Base-by-base conservation (phyloP, 2,888 invertebrate genomes). In the Heliconius ismenius region DNA sequence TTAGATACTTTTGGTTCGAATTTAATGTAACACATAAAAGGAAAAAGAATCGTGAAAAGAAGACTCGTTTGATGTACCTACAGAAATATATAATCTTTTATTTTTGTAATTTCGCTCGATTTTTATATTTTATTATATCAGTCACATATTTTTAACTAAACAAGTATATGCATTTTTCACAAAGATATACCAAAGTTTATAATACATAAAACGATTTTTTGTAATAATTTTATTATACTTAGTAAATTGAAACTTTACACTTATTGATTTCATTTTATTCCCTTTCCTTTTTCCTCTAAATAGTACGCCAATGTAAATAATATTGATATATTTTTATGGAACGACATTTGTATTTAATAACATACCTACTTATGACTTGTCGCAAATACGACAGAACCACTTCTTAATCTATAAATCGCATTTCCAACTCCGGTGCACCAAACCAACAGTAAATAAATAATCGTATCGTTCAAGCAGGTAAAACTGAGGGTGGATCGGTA, bases 221-320 rank as follows among this genome's bases (percentile, higher is more conserved):
- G 84, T 90, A 89, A 86, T 83, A 84, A 86, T 87, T 84, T 88
- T 87, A 87, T 85, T 87, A 85, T 43, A 70, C 70, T 58, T 70
- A 82, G 86, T 91, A 91, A 91, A 91, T 90, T 90, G 88, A 86
- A 90, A 91, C 89, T 90, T 90, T 89, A 89, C 82, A 78, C 86
- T 87, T 80, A 36, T 62, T 18, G 78, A 63, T 39, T 72, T 60
- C 64, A 79, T 81, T 84, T 83, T 81, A 81, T 84, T 75, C 60
- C 39, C 18, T 65, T 60, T 65, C 39, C 15, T 65, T 32, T 58
- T 10, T 32, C 21, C 32, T 28, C 24, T 1, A 26, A 68, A 43
- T 26, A 26, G 36, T 39, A 24, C 4, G 2, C 24, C 24, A 60
- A 60, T 24, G 54, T 54, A 54, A 54, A 54, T 54, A 54, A 54